Percentiles rank a stretch among this genome's conserved stretches.
These are phyloP conservation scores for Styela clava DNA, from an alignment of 23 tunicate genomes.

Conservation along the genomic window DNA sequence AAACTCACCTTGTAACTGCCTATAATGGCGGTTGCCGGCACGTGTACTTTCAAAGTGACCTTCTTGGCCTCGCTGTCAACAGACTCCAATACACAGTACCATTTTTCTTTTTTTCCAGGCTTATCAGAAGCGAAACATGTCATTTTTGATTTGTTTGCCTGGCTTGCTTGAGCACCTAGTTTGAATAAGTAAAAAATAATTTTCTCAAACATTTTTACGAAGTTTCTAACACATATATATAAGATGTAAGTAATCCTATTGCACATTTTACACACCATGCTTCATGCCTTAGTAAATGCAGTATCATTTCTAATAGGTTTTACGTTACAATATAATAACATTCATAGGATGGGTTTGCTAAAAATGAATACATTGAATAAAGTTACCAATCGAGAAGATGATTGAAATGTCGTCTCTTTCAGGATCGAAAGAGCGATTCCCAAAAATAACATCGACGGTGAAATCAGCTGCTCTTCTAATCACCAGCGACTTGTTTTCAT, in stretches of 20 bases:
- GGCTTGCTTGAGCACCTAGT: slow-evolving; percentile 29
- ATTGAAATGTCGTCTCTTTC: slow-evolving; percentile 48
- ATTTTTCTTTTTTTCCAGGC: slow-evolving; percentile 30
- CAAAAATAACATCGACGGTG: slow-evolving; percentile 46
- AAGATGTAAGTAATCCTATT: no score
- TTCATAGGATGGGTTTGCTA: no score
- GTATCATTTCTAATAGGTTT: no score
- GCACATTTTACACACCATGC: no score
- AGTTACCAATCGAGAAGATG: slow-evolving; percentile 59
- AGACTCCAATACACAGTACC: slow-evolving; percentile 34
- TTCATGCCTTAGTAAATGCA: no score
- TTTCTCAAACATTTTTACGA: no score
- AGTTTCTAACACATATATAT: no score
- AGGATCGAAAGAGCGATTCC: slow-evolving; percentile 34
- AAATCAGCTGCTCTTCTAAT: slow-evolving; percentile 59
- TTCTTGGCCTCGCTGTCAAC: slow-evolving; percentile 38
- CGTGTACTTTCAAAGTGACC: slow-evolving; percentile 46
- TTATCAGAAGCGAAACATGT: slow-evolving; percentile 31
- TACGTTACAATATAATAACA: no score
- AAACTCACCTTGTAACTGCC: slow-evolving; percentile 51
- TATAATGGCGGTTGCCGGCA: slow-evolving; percentile 67
- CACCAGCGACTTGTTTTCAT: slow-evolving; percentile 54
- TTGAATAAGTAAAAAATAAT: background rate
- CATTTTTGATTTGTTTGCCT: slow-evolving; percentile 32
- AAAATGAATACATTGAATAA: no score